Base-by-base conservation (phyloP, 1,140 invertebrate genomes). In the Drosophila eugracilis region DNA sequence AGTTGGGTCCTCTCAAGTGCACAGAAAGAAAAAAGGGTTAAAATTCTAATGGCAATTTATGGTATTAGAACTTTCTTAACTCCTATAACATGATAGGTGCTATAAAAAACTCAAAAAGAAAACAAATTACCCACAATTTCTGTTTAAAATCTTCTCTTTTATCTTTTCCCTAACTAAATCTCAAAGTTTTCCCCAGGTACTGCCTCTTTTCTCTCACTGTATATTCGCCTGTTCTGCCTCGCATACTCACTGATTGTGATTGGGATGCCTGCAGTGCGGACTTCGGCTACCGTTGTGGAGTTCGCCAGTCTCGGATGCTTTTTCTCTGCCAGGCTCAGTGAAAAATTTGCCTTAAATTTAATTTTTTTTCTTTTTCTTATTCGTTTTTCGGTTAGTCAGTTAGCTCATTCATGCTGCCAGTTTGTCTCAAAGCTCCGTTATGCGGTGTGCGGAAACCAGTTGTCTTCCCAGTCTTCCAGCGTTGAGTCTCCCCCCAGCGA, bases 181-280 rank as follows among this genome's bases (percentile, higher is more conserved):
- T 12, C 1, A 3, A 10, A 32, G 30, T 17, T n/a, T n/a, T n/a
- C 26, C 26, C 26, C 26, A 30, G 9, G 1, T 4, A 0, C 28
- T 30, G 9, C 19, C 3, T 6, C 1, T 21, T 39, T 57, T 19
- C 17, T 14, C 7, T 1, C 41, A n/a, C 55, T 65, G 55, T 6
- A 63, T n/a, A 10, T 19, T 34, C 12, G 49, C 14, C 30, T 28
- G 9, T 39, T 17, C 37, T 67, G 60, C 60, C 48, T 74, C 49
- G 58, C 78, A 36, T 32, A 19, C 65, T 63, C 24, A 10, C 37
- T 55, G 52, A 52, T 55, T 59, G 45, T 48, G 71, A 67, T 50
- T 81, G 78, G 73, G 73, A 72, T 74, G 55, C 78, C 72, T 54
- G 78, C 78, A 83, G 67, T 81, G 78, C 78, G 72, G 74, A 48